Conservation (phyloP, 2,113 vertebrate genomes). For the Chaenocephalus aceratus region DNA sequence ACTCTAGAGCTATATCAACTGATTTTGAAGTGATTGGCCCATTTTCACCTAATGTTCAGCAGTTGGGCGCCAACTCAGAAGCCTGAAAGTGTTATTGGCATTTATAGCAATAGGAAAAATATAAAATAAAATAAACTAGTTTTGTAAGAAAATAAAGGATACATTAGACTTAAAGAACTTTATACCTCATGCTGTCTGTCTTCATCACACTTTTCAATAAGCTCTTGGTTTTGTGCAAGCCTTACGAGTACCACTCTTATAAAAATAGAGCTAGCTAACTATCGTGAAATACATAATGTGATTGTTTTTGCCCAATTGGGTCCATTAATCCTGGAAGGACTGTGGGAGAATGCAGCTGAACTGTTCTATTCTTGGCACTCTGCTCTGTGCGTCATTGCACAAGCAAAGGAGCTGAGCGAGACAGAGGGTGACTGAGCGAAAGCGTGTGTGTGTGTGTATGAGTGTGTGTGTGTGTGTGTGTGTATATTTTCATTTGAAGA, state of each 20-base stretch:
- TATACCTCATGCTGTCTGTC: neutral
- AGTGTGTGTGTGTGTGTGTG: neutral
- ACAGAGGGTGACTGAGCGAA: slow-evolving; percentile 25
- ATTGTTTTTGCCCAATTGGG: slow-evolving; percentile 68
- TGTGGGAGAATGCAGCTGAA: slow-evolving; percentile 56
- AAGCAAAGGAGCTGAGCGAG: slow-evolving; percentile 62
- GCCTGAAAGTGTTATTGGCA: neutral
- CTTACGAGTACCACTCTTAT: neutral
- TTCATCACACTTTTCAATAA: neutral
- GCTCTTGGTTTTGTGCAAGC: neutral
- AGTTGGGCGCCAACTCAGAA: neutral
- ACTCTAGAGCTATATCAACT: neutral
- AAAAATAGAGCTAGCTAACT: slow-evolving; percentile 41
- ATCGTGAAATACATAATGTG: slow-evolving; percentile 49
- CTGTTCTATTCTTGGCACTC: slow-evolving; percentile 71
- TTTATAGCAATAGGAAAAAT: neutral
- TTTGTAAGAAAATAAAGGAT: neutral
- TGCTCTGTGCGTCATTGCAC: slow-evolving; percentile 70
- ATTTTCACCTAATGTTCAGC: neutral
- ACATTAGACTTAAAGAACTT: neutral
- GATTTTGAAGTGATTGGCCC: neutral
- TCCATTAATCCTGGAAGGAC: slow-evolving; percentile 67
- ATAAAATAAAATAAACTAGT: neutral
- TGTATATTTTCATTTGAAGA: slow-evolving; percentile 60
- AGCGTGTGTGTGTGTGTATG: slow-evolving; percentile 6